Evolutionary conservation across 2,888 invertebrate species (phyloP).

Genomic region (Drosophila rubida): DNA sequence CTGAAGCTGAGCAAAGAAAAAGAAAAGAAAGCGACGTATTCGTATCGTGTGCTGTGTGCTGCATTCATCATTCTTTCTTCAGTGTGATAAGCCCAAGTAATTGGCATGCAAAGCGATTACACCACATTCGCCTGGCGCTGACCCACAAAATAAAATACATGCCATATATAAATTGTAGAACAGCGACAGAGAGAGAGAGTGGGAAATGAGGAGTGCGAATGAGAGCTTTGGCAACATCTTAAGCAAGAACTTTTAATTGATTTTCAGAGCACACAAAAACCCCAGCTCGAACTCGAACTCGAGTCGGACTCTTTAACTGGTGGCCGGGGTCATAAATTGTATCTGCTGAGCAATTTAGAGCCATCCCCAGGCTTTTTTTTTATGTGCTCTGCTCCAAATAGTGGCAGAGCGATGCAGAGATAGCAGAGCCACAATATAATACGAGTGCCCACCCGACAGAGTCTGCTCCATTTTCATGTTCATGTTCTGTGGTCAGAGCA

Average conservation of each 20-base stretch:
- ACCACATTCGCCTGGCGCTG: slow-evolving; percentile 15
- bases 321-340: slow-evolving; percentile 72
- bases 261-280: slow-evolving; percentile 62
- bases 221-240: slow-evolving; percentile 61
- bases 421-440: background rate
- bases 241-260: slow-evolving; percentile 77
- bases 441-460: slow-evolving; percentile 8
- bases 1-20: slow-evolving; percentile 32
- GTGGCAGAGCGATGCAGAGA: background rate
- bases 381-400: slow-evolving; percentile 60
- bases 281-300: slow-evolving; percentile 27
- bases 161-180: background rate
- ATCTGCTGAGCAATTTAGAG: slow-evolving; percentile 76
- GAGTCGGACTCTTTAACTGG: slow-evolving; percentile 61
- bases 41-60: slow-evolving; percentile 48
- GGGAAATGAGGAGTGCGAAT: slow-evolving; percentile 4
- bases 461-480: slow-evolving; percentile 49
- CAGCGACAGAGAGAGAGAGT: slow-evolving; percentile 4
- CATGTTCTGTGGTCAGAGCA: slow-evolving; percentile 68
- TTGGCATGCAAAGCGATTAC: slow-evolving; percentile 60
- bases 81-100: slow-evolving; percentile 43
- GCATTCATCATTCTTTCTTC: slow-evolving; percentile 3
- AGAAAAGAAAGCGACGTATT: background rate
- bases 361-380: slow-evolving; percentile 58
- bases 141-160: slow-evolving; percentile 30